phyloP scores from a whole-genome alignment of 2,113 vertebrate genomes.

The Emydura subglobosa region DNA sequence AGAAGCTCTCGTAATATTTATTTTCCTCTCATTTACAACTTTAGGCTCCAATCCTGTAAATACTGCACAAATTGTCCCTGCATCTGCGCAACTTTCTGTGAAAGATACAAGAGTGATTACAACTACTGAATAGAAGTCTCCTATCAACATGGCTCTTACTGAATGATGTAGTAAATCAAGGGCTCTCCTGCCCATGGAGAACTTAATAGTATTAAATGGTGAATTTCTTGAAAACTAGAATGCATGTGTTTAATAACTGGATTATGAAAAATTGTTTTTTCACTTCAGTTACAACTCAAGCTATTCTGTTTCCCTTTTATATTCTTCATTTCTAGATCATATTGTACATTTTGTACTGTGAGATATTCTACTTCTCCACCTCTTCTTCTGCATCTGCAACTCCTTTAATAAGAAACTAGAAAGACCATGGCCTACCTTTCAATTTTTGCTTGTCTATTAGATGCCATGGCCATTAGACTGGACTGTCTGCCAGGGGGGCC shows the following conservation, averaged over 20 bases:
- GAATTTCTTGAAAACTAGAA: neutral
- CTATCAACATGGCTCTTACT: neutral
- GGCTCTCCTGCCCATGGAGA: fast-evolving
- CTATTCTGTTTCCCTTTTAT: neutral
- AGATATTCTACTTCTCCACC: neutral
- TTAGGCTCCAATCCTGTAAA: neutral
- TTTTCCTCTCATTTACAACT: neutral
- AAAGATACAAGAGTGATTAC: neutral
- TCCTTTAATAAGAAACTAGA: neutral
- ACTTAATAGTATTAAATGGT: fast-evolving
- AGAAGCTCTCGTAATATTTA: neutral
- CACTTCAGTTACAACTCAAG: neutral
- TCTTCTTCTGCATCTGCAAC: neutral
- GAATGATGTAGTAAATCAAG: neutral
- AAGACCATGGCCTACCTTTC: slow-evolving; percentile 80
- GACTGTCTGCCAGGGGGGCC: slow-evolving; percentile 22
- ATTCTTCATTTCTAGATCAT: neutral
- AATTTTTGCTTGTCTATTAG: slow-evolving; percentile 90
- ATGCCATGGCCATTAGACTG: slow-evolving; percentile 87
- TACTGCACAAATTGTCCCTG: neutral
- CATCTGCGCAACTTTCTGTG: neutral
- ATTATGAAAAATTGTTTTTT: neutral
- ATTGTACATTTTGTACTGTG: neutral
- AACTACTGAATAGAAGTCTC: neutral
- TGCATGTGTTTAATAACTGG: fast-evolving